Evolutionary conservation across 2,797 vertebrate genomes (phyloP), one percentile per base, ranked within the genome.

Genomic region (Sebastes minor): DNA sequence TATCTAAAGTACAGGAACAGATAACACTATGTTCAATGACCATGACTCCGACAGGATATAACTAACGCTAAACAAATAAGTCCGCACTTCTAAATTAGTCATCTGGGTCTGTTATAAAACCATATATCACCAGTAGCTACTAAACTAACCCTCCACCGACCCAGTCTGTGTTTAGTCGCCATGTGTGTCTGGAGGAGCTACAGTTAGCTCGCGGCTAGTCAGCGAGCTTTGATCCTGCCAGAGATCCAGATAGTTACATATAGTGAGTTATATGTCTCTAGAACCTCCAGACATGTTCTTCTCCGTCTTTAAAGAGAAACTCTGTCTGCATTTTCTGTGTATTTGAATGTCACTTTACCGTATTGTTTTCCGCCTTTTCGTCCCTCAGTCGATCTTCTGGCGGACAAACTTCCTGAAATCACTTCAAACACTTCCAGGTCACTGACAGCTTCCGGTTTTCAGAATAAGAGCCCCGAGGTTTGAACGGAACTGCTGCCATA

Each of bases 121-220:
- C n/a, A 32, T 2, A 35, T 2, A 46, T 27, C 1, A 5, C 0
- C 1, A 8, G 1, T 20, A 6, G 8, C 7, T 67, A 1, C 3
- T 46, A 16, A 73, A 35, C 1, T 0, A 16, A 8, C 14, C 23
- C 18, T 30, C 5, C 13, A 28, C 5, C 3, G 9, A 74, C 28
- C 27, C 9, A 8, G 6, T 38, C 35, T 23, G 4, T 57, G 23
- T 74, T 42, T 73, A 12, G 38, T 71, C 64, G 78, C 82, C 91
- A 91, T 90, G 91, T 83, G 84, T 87, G 69, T 77, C 70, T 77
- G 70, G 20, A 27, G 68, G 23, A 56, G 75, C 77, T 66, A 74
- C 25, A 56, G 49, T 84, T 86, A 90, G 86, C 86, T 38, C 7
- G 42, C 42, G 16, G 42, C 42, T 46, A 52, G 18, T n/a, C 18